Base-by-base conservation (phyloP, 2,113 vertebrate genomes). In the Acanthochromis polyacanthus region DNA sequence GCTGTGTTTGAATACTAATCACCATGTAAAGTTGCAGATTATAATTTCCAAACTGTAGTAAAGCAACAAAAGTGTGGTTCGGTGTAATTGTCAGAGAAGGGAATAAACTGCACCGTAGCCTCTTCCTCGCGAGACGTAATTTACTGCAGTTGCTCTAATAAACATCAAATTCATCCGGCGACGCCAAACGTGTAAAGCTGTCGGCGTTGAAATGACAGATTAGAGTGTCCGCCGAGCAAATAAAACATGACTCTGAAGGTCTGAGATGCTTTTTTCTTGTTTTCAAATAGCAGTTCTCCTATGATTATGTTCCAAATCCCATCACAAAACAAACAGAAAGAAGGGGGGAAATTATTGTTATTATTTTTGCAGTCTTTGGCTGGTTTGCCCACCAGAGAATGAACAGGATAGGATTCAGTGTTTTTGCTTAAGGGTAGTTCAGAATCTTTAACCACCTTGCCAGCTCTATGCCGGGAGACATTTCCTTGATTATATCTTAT, bases 61-160 rank as follows among this genome's bases (percentile, higher is more conserved):
- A 38, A 59, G 4, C 28, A 22, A 67, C 22, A 62, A 50, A 46
- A 43, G 32, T 20, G 43, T 9, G 3, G 46, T 70, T 57, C 45
- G 51, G 46, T 51, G 73, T 83, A 63, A 73, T 82, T 78, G 62
- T 25, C 22, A 40, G 63, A 64, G n/a, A 57, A 52, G 40, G 40
- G 67, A 75, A 79, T 71, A 70, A 80, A 71, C 38, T 5, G 28
- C 1, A 19, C 51, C 0, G 25, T 43, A 46, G 71, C 5, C 1
- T 48, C 81, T 73, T 77, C 67, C 81, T 62, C 46, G 23, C 14
- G 68, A 82, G 75, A 72, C 70, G 72, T 82, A 38, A 82, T 84
- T 88, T 80, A 80, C 72, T 87, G 75, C 50, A 67, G 77, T 62
- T 55, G 73, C 45, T 83, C 67, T 75, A 84, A 89, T 91, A 88